A percentile compares a stretch with the other conserved stretches of the same genome.
Evolutionary conservation across 2,113 vertebrate genomes (phyloP).

Genomic region (Nyctereutes procyonoides): DNA sequence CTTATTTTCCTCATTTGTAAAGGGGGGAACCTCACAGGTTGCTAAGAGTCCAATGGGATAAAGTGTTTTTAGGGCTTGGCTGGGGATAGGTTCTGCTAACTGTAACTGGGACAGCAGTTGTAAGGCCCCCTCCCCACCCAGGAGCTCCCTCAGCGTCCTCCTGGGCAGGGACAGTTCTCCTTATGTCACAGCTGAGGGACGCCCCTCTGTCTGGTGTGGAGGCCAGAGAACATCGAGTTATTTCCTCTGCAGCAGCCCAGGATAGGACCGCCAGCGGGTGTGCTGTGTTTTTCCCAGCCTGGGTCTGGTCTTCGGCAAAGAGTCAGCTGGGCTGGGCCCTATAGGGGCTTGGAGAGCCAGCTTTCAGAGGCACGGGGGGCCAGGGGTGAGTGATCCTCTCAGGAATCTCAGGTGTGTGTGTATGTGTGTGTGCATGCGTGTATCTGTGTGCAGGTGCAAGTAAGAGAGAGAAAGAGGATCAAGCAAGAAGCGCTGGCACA

Average conservation of each 20-base stretch:
- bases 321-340: background rate
- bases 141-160: background rate
- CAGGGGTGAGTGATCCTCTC: background rate
- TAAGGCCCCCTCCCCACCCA: fast-evolving
- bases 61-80: background rate
- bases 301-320: slow-evolving; percentile 23
- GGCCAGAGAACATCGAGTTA: background rate
- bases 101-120: background rate
- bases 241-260: background rate
- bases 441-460: no score
- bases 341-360: background rate
- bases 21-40: background rate
- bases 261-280: background rate
- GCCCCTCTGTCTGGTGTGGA: background rate
- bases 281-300: slow-evolving; percentile 25
- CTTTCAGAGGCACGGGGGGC: background rate
- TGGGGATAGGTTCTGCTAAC: background rate
- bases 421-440: background rate
- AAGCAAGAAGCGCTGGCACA: background rate
- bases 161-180: background rate
- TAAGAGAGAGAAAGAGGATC: background rate
- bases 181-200: background rate
- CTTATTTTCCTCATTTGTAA: slow-evolving; percentile 8
- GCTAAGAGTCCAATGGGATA: background rate
- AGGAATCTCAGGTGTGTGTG: background rate